Conservation (phyloP, 1,140 invertebrate species). For the Euwallacea fornicatus region DNA sequence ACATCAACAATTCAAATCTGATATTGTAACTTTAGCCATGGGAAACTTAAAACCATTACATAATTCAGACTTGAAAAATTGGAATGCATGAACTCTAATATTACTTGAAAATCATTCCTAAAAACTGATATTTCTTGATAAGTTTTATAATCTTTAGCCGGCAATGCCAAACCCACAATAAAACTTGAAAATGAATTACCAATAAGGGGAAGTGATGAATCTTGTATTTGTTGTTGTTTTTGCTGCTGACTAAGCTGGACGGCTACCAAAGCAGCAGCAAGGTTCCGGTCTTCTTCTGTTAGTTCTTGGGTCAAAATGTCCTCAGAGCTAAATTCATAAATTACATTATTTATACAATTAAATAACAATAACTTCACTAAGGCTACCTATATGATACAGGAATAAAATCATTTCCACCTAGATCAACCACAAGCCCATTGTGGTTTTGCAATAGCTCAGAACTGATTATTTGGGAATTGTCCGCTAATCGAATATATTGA, state of each 20-base stretch:
- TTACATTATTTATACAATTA: neutral
- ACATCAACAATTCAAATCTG: too few species aligned
- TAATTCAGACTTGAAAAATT: too few species aligned
- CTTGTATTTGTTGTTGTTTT: slow-evolving; percentile 54
- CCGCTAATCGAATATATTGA: slow-evolving; percentile 50
- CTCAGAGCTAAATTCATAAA: slow-evolving; percentile 42
- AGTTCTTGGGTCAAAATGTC: slow-evolving; percentile 52
- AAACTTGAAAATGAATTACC: slow-evolving; percentile 8
- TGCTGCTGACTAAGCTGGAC: slow-evolving; percentile 59
- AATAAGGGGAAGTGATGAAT: slow-evolving; percentile 40
- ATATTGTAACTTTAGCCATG: too few species aligned
- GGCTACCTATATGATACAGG: slow-evolving; percentile 49
- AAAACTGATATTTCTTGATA: neutral
- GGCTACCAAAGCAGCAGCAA: slow-evolving; percentile 58
- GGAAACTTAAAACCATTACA: too few species aligned
- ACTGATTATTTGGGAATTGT: slow-evolving; percentile 48
- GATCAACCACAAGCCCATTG: slow-evolving; percentile 51
- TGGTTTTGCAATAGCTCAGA: slow-evolving; percentile 50
- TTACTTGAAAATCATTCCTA: neutral
- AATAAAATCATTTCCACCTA: slow-evolving; percentile 51
- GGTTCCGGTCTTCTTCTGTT: slow-evolving; percentile 57
- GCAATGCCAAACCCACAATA: too few species aligned
- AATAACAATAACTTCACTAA: neutral
- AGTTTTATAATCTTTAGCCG: too few species aligned
- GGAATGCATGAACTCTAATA: neutral